Percentiles rank a stretch among this genome's conserved stretches.
phyloP scores from a whole-genome alignment of 2,113 vertebrate species.

The Platichthys stellatus region DNA sequence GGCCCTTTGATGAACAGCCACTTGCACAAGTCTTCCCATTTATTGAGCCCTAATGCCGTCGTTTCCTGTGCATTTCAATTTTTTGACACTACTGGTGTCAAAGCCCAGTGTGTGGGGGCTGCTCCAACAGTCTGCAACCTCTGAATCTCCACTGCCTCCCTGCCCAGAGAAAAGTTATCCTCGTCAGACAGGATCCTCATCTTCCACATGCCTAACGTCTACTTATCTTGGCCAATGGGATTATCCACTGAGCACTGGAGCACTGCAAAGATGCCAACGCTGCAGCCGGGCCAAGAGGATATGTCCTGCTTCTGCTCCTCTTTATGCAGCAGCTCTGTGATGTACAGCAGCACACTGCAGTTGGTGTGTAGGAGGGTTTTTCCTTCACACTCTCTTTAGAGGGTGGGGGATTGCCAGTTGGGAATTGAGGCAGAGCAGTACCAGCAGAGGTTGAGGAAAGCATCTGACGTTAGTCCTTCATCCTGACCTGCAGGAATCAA shows the following conservation, averaged over 20 bases:
- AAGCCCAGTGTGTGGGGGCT: constrained; percentile 2
- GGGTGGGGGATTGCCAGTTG: not conserved
- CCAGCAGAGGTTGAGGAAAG: constrained; percentile 51
- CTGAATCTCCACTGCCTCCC: constrained; percentile 18
- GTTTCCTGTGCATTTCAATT: constrained; percentile 46
- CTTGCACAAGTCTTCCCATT: constrained; percentile 26
- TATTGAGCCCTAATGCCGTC: constrained; percentile 36
- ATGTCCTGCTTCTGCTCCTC: constrained; percentile 16
- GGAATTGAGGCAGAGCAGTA: constrained; percentile 25
- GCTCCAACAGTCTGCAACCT: constrained; percentile 21
- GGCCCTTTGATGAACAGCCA: constrained; percentile 22
- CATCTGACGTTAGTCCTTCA: constrained; percentile 56
- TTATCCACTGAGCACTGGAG: constrained; percentile 56
- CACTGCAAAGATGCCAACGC: constrained; percentile 36
- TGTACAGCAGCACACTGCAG: constrained; percentile 11
- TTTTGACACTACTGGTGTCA: constrained; percentile 11
- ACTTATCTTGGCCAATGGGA: constrained; percentile 43
- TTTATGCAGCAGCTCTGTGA: constrained; percentile 23
- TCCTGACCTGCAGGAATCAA: constrained; percentile 93
- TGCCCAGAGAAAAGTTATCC: constrained; percentile 20
- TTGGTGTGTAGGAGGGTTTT: not conserved
- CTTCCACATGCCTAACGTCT: constrained; percentile 22
- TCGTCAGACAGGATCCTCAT: constrained; percentile 33
- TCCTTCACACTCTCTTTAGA: not conserved
- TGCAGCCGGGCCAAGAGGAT: constrained; percentile 27